phyloP scores from a whole-genome alignment of 2,797 vertebrate species.

The Hafferia zeledoni region DNA sequence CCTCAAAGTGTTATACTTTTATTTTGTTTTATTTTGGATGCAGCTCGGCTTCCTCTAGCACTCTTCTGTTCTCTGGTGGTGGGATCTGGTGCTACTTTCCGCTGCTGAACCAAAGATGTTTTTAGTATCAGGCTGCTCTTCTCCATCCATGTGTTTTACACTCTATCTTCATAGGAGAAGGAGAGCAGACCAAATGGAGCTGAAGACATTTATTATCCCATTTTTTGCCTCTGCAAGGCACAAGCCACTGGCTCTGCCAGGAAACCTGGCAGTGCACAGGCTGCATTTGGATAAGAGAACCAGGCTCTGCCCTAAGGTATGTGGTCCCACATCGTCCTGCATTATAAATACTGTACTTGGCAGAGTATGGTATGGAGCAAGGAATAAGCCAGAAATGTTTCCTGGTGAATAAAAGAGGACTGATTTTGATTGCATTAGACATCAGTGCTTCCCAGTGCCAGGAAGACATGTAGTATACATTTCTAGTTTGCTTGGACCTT shows the following conservation, averaged over 20 bases:
- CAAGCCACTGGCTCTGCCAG: background rate
- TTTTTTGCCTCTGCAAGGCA: background rate
- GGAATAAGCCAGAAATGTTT: conserved; percentile 6
- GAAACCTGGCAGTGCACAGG: background rate
- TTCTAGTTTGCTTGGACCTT: conserved; percentile 37
- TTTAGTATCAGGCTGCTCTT: background rate
- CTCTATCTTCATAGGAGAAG: background rate
- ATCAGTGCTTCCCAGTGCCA: conserved; percentile 6
- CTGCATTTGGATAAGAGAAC: background rate
- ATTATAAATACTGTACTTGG: conserved; percentile 18
- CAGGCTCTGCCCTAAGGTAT: background rate
- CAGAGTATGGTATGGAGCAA: background rate
- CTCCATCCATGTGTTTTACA: background rate
- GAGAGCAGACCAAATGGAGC: background rate
- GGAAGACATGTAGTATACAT: background rate
- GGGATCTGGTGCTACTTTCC: background rate
- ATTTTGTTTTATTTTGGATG: background rate
- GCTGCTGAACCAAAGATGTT: background rate
- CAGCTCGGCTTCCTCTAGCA: background rate
- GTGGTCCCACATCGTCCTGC: background rate
- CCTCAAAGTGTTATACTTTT: background rate
- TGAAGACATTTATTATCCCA: background rate
- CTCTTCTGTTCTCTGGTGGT: background rate
- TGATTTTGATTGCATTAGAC: conserved; percentile 52
- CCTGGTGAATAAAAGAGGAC: conserved; percentile 18